Evolutionary conservation across 2,888 invertebrate genomes (phyloP), one percentile per base, ranked within the genome.

Genomic region (Agrochola lychnidis): DNA sequence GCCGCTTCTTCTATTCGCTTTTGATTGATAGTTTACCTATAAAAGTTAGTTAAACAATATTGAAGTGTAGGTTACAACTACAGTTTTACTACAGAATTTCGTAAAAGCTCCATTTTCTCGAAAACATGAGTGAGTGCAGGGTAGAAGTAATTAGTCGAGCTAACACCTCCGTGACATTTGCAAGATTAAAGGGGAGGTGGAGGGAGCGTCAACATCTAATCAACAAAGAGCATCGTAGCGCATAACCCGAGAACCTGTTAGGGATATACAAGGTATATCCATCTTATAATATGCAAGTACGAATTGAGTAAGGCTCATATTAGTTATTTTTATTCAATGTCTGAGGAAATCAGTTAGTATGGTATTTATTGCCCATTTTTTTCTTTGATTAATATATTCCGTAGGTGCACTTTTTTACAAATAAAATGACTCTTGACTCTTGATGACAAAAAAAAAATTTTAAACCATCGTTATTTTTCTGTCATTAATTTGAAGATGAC

Each of bases 191-290:
- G 76, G 69, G 87, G 85, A 83, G 83, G 73, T 78, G 64, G 73
- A 72, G 76, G 73, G 78, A 76, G 82, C 87, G 84, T 87, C 84
- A 84, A 85, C 84, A 84, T 90, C 89, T 91, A 92, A 93, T 93
- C 92, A 93, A 89, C 91, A 91, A 90, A 92, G 90, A 93, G 93
- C 92, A 93, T 71, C 88, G 81, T 86, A 85, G 89, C 87, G 88
- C 87, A 88, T 81, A 79, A 90, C 79, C 81, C 78, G 48, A 67
- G 68, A 80, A 85, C 81, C 78, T 85, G 78, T 74, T 84, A 69
- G 75, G 22, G 82, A 83, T 64, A 68, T 75, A 14, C 45, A 45
- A 82, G 25, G 51, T 72, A 42, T 25, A 75, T 71, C 57, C 6
- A 51, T 36, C 67, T 57, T 36, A 69, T 51, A 77, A 22, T 25